Evolutionary conservation across 2,113 vertebrate genomes (phyloP), one percentile per base, ranked within the genome.

Genomic region (Nannobrachium achirus): DNA sequence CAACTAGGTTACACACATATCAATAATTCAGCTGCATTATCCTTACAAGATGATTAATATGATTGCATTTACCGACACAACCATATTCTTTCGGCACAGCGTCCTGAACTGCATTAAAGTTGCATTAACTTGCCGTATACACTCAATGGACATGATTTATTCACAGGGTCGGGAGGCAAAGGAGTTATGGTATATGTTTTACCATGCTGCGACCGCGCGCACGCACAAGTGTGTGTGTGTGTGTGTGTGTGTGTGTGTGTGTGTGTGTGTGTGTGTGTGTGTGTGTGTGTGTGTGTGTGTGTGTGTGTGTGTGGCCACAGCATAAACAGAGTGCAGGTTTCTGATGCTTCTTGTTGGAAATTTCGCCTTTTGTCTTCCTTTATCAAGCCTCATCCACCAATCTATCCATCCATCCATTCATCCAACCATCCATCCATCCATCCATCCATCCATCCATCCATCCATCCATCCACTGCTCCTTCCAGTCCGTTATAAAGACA

Each of bases 1-100:
- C 68, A 77, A 71, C 73, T 71, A 53, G 69, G 48, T 83, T 82
- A 80, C 56, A 79, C 55, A 46, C 0, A 58, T 59, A 79, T 88
- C 76, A 85, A 87, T 88, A 81, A 85, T 86, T 86, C 69, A 89
- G 53, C 46, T 11, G 64, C 77, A 77, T 81, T 82, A 83, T 82
- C 81, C 81, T 83, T 68, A 83, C 70, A 77, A 66, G 78, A 81
- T 45, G 40, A 83, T 85, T 82, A 78, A 83, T 85, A 85, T 38
- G 56, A 85, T 75, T 69, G 49, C 60, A 58, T 79, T 84, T 83
- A 68, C 68, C 1, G 8, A 58, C 2, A 39, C 25, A 8, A 63
- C 71, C 65, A 51, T 66, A 78, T 73, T 77, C 51, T 2, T 67
- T 81, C 62, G 69, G 15, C 50, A 59, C 62, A 48, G 75, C 69